These are phyloP conservation scores for Agrilus mali DNA, from an alignment of 2,888 invertebrate genomes.

Conservation along the genomic window DNA sequence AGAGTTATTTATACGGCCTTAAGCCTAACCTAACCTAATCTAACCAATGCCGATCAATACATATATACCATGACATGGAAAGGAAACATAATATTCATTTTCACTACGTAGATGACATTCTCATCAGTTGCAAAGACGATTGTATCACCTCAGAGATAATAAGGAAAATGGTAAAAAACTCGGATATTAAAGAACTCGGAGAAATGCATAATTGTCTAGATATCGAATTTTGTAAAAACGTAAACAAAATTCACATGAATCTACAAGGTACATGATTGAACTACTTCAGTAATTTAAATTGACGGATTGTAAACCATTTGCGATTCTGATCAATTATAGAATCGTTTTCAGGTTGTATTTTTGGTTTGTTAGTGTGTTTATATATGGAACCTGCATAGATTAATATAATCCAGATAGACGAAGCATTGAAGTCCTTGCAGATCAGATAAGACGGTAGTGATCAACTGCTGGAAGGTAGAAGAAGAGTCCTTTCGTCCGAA, in stretches of 20 bases:
- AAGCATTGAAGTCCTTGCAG: too few species aligned
- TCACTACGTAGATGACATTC: constrained; percentile 10
- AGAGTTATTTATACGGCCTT: neutral
- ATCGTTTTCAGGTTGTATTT: too few species aligned
- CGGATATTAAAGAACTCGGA: constrained; percentile 12
- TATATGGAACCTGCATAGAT: too few species aligned
- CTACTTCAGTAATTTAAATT: constrained; percentile 17
- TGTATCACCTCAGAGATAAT: too few species aligned
- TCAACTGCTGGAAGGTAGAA: too few species aligned
- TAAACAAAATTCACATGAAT: constrained; percentile 7
- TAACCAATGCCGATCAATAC: constrained; percentile 13
- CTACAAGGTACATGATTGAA: constrained; percentile 16
- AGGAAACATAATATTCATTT: constrained; percentile 7
- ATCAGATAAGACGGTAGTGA: too few species aligned
- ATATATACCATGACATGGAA: constrained; percentile 9
- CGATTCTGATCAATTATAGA: constrained; percentile 13
- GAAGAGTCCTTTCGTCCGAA: too few species aligned
- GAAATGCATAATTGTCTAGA: constrained; percentile 14
- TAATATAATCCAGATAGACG: too few species aligned
- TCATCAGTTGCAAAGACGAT: constrained; percentile 5
- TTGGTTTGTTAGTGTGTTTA: too few species aligned
- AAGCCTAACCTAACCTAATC: constrained; percentile 10
- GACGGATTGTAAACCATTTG: constrained; percentile 17
- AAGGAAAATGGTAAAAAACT: constrained; percentile 8
- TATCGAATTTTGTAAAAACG: constrained; percentile 13